phyloP scores from a whole-genome alignment of 2,113 vertebrate genomes.

The Capreolus pygargus region DNA sequence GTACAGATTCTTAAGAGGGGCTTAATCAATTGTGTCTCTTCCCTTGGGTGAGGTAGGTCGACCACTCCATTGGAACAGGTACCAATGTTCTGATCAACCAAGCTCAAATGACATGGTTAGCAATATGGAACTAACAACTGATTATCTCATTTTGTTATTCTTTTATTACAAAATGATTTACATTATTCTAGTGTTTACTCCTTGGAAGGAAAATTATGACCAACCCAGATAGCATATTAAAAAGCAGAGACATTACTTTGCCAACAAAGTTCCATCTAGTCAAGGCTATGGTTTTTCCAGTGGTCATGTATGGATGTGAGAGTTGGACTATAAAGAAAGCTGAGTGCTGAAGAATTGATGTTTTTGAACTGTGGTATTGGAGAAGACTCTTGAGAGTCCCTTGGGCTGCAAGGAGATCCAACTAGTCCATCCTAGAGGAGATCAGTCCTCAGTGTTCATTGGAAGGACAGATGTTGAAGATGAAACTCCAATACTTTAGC shows the following conservation, averaged over 20 bases:
- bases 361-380: neutral
- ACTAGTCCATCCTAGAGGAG: neutral
- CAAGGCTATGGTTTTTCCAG: neutral
- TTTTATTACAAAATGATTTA: neutral
- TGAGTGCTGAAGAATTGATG: accelerated
- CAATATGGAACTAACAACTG: neutral
- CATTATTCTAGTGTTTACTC: neutral
- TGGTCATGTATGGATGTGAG: neutral
- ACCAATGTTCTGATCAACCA: neutral
- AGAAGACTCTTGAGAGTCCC: neutral
- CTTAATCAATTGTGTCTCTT: neutral
- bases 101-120: neutral
- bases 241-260: neutral
- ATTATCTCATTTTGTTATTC: neutral
- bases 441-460: neutral
- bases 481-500: neutral
- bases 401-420: neutral
- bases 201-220: neutral
- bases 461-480: neutral
- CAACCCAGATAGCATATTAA: neutral
- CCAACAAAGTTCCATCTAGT: neutral
- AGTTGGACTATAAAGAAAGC: neutral
- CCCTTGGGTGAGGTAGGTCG: neutral
- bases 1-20: neutral
- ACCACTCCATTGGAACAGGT: neutral